Evolutionary conservation across 1,140 invertebrate species (phyloP), one percentile per base, ranked within the genome.

Genomic region (Zaprionus nigranus): DNA sequence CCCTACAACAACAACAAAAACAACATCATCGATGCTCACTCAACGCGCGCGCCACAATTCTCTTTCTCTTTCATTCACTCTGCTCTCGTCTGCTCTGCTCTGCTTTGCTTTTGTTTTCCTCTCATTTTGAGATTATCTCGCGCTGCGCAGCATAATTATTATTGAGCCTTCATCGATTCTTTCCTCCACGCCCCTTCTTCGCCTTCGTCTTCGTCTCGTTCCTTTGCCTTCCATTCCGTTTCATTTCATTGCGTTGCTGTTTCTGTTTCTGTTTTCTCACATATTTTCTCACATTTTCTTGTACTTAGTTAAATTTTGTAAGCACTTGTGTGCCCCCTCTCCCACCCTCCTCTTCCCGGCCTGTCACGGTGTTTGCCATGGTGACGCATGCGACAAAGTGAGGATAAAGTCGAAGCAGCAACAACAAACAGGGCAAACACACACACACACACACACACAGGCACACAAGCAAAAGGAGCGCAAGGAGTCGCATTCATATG

Each of bases 101-200:
- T n/a, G 28, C 51, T 38, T 12, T 51, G 30, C 13, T 51, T 43
- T 51, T 40, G 24, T 71, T 66, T 80, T 71, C 24, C 11, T 12
- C 60, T 46, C 24, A 24, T 38, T 69, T 46, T 24, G 17, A 22
- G 5, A 38, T 49, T 53, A 22, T 67, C 49, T 60, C 38, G 58
- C 58, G 69, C 66, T 68, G 67, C 78, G 68, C 70, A 87, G 83
- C 80, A 87, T 88, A 88, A 87, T 78, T 83, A 88, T 87, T 87
- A 87, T 87, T 87, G 83, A 88, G 78, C 67, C 78, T 64, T 78
- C 81, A 87, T 87, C 83, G 83, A 87, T 87, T 78, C 81, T 53
- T 74, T 71, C 68, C 72, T 6, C 17, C 46, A 22, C 46, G 20
- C 12, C 20, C 53, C 38, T 15, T 34, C 24, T 67, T 63, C 66